Base-by-base conservation (phyloP, 2,888 invertebrate species). In the Caradrina clavipalpis region DNA sequence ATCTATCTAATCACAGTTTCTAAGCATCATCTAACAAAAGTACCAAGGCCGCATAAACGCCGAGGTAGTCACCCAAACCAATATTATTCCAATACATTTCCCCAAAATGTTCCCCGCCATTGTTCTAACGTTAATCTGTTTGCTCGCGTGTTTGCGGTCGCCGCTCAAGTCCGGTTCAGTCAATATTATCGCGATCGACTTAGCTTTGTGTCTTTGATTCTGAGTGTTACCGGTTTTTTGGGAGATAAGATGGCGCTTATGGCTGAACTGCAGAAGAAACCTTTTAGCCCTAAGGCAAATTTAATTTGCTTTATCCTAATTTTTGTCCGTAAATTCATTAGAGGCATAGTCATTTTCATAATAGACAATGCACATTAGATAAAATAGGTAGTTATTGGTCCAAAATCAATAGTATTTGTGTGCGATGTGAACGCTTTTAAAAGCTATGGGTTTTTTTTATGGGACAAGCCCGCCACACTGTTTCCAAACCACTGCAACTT, bases 81-180 rank as follows among this genome's bases (percentile, higher is more conserved):
- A 67, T 73, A 73, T 62, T 74, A 64, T 66, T 72, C 78, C 81
- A 73, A 72, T 69, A 71, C 73, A 75, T 76, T 69, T 85, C 69
- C 69, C 73, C 69, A 79, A 81, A 72, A 72, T 84, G 83, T 85
- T 73, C 53, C 67, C 79, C 77, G 80, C 79, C 73, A 87, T 89
- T 90, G 91, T 91, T 87, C 87, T 84, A 83, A 85, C 78, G 90
- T 90, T 93, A 93, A 94, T 94, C 93, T 94, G 94, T 94, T 94
- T 93, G 91, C 87, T 81, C 74, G 78, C 72, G 80, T 91, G 91
- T 92, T 91, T 91, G 91, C 88, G 85, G 88, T 84, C 89, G 87
- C 88, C 81, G 90, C 89, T 92, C 87, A 87, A 89, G 86, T 88
- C 89, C 88, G 88, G 59, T 86, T 87, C 83, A 77, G 92, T 93